These are phyloP conservation scores for Vespertilio murinus DNA, from an alignment of 2,797 vertebrate species.

Conservation along the genomic window DNA sequence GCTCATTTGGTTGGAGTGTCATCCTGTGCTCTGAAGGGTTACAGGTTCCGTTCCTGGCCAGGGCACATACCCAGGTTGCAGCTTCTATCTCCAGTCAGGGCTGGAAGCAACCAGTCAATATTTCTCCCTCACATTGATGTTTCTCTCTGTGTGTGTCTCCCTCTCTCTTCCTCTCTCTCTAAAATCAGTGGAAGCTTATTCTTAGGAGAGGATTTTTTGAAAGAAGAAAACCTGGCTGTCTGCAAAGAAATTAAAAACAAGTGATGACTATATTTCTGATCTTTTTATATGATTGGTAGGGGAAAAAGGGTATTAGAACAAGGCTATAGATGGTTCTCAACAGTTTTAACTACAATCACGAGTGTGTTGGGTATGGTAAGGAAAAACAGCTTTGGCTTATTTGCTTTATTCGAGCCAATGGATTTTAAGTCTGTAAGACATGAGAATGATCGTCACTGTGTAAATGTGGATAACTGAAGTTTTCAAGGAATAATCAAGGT, in stretches of 20 bases:
- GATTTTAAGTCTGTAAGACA: not conserved
- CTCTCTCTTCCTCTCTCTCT: not conserved
- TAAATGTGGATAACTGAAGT: not conserved
- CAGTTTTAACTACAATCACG: not conserved
- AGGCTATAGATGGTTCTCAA: not conserved
- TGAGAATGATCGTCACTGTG: not conserved
- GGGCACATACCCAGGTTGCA: not conserved
- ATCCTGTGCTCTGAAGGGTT: not conserved
- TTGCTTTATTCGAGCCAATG: not conserved
- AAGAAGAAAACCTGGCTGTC: not conserved
- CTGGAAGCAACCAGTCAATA: not conserved
- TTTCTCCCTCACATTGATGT: not conserved
- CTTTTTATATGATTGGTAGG: not conserved
- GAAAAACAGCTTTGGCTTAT: not conserved
- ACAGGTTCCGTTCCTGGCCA: not conserved
- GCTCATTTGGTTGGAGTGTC: not conserved
- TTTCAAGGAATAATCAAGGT: conserved; percentile 48
- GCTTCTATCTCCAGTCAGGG: not conserved
- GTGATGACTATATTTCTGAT: not conserved
- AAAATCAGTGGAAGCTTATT: not conserved
- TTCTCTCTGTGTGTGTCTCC: not conserved
- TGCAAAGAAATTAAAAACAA: not conserved
- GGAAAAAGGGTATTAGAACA: not conserved
- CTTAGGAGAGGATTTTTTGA: not conserved
- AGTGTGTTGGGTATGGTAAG: not conserved